Evolutionary conservation across 2,888 invertebrate genomes (phyloP), one percentile per base, ranked within the genome.

Genomic region (Eilema griseolum): DNA sequence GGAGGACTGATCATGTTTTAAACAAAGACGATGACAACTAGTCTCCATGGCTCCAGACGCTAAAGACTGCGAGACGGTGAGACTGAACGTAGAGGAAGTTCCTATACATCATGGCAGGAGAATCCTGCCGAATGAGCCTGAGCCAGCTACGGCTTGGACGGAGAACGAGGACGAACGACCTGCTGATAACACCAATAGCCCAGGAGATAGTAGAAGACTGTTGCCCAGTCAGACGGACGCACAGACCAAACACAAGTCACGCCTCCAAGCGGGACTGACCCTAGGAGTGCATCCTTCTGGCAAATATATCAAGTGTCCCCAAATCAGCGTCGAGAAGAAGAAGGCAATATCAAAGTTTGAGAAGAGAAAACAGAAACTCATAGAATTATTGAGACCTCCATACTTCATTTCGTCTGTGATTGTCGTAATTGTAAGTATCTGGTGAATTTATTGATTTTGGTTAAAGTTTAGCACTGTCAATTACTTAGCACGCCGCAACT

Each of bases 381-480:
- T 92, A 57, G 88, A 89, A n/a, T 80, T 89, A 57, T 75, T 94
- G 59, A 89, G 85, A 70, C 94, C 93, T 3, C 95, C 95, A 0
- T 94, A 93, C 81, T 94, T 94, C 78, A 92, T 93, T 52, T 81
- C 93, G n/a, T 87, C 89, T 68, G 89, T 94, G 89, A 91, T 94
- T 16, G 80, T 90, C 57, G 67, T 92, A n/a, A 90, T 92, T 64
- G 94, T 94, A 81, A 94, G 94, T 93, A 77, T 65, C 11, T 56
- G 12, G 61, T 63, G 3, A 31, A 37, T 59, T 37, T 20, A 57
- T 24, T 24, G 10, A 57, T 24, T 23, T 56, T 12, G 10, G 23
- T 23, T 23, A 23, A 23, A 23, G 26, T 28, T 60, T 12, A 5
- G 11, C 33, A 37, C 8, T 3, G 31, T 33, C 31, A 33, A 28